Base-by-base conservation (phyloP, 1,140 invertebrate species). In the Meloidogyne floridensis region DNA sequence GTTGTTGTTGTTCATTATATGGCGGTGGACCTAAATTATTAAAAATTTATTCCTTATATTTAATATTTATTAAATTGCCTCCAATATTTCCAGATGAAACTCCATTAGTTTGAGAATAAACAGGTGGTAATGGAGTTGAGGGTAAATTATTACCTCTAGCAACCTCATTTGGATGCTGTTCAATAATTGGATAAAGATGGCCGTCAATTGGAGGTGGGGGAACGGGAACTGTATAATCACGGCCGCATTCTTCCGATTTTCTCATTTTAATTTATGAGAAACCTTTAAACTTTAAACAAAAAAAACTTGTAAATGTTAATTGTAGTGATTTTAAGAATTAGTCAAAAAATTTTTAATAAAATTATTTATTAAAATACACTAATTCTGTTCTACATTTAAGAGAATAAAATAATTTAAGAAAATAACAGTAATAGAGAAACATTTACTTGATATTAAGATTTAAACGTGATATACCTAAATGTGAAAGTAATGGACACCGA, bases 1-100 rank as follows among this genome's bases (percentile, higher is more conserved):
- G 59, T n/a, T 65, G 59, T n/a, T 65, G 59, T 65, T 65, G 59
- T 65, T 65, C 59, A 18, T 65, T 65, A 65, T 65, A 65, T 65
- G 59, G 59, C 7, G 59, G 59, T 65, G 59, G 59, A 5, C n/a
- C 59, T 65, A 65, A 65, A 59, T n/a, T n/a, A 65, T 13, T 65
- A 4, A 11, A 56, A 59, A 59, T 65, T 47, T 47, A 47, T 47
- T 47, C 7, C 47, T 6, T 47, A 4, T 6, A 47, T 6, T 47
- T 6, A 47, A 47, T 6, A 47, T 47, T 47, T 47, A 47, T 47
- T 47, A 6, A 47, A 47, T 65, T 65, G n/a, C 59, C 59, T n/a
- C 5, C n/a, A 65, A 65, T 65, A 65, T 65, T 65, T 65, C 59
- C 59, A n/a, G 59, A n/a, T 65, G 59, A 6, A 47, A 47, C 47